Evolutionary conservation across 2,797 vertebrate genomes (phyloP).

Genomic region (Triplophysa bombifrons): DNA sequence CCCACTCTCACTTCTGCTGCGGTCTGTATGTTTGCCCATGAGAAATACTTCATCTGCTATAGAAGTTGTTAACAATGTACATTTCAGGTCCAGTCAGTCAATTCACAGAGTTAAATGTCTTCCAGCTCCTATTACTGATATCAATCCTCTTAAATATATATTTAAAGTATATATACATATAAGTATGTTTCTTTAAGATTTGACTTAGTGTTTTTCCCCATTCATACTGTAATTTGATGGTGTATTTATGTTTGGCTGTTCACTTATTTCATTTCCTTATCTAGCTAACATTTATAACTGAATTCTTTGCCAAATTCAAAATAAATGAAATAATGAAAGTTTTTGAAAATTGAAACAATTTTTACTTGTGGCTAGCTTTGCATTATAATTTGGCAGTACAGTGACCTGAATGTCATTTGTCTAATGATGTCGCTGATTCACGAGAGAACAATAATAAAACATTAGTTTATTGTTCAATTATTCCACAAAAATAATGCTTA

Average conservation of each 20-base stretch:
- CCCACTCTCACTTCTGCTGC: not conserved
- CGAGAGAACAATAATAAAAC: not conserved
- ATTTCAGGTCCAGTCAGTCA: not conserved
- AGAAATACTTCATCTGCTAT: not conserved
- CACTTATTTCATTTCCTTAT: not conserved
- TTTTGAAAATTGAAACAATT: too few species aligned
- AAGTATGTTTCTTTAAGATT: too few species aligned
- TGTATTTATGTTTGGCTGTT: too few species aligned
- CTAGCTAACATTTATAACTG: not conserved
- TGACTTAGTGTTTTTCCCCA: too few species aligned
- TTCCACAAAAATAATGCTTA: not conserved
- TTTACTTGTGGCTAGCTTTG: not conserved
- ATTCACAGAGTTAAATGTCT: too few species aligned
- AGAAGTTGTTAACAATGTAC: not conserved
- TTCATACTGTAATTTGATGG: too few species aligned
- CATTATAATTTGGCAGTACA: not conserved
- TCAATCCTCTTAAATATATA: too few species aligned
- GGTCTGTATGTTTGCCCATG: not conserved
- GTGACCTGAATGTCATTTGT: not conserved
- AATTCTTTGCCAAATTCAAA: too few species aligned
- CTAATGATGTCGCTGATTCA: not conserved
- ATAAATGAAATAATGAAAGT: not conserved
- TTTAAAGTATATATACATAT: too few species aligned
- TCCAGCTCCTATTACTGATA: too few species aligned
- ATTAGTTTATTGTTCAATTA: not conserved